Percentiles rank a stretch among this genome's conserved stretches.
Conservation (phyloP, 2,888 invertebrate genomes). For the Lingula anatina region DNA sequence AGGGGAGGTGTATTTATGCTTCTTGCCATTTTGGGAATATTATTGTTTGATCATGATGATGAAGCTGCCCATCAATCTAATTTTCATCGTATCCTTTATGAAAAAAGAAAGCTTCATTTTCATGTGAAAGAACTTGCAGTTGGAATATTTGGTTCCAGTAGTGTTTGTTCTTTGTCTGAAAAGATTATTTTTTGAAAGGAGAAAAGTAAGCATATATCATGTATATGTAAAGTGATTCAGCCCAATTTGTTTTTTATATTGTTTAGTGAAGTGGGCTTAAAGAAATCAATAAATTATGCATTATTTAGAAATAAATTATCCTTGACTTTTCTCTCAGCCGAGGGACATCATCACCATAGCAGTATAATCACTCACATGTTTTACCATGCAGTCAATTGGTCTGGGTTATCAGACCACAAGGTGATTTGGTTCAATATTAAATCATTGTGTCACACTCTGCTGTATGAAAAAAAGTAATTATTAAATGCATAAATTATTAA, state of each 20-base stretch:
- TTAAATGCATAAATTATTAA: background rate
- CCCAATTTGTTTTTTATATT: too few species aligned
- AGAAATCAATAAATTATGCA: too few species aligned
- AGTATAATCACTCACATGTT: conserved; percentile 54
- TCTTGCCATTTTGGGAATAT: conserved; percentile 53
- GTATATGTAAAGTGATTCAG: too few species aligned
- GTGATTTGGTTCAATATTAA: conserved; percentile 24
- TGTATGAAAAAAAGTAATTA: background rate
- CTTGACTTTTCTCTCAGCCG: too few species aligned
- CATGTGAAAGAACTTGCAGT: too few species aligned
- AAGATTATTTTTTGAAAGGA: too few species aligned
- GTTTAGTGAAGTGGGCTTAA: too few species aligned
- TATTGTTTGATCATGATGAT: conserved; percentile 57
- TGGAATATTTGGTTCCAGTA: too few species aligned
- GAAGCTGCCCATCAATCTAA: conserved; percentile 26
- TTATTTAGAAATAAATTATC: too few species aligned
- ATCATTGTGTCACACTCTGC: background rate
- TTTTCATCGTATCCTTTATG: conserved; percentile 49
- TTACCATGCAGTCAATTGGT: conserved; percentile 54
- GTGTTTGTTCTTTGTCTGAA: too few species aligned
- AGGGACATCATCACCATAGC: conserved; percentile 53
- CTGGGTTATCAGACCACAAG: conserved; percentile 58
- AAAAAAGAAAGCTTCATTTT: too few species aligned
- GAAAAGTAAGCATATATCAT: too few species aligned
- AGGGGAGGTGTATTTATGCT: conserved; percentile 53